These are phyloP conservation scores for Nesogale talazaci DNA, from an alignment of 2,113 vertebrate species.

Conservation along the genomic window DNA sequence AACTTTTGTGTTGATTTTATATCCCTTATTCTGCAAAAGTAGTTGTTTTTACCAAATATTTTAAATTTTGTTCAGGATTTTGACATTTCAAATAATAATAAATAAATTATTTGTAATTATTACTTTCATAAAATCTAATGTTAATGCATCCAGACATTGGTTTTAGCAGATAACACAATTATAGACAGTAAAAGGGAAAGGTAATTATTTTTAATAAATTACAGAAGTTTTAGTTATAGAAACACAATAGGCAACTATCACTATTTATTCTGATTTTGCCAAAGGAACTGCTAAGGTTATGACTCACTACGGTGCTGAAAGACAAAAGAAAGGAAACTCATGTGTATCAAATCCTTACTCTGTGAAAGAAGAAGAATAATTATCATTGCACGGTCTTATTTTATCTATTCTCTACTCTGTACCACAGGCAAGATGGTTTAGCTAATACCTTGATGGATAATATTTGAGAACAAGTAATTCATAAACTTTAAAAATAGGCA, in stretches of 20 bases:
- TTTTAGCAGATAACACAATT: constrained; percentile 19
- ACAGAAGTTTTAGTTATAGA: not conserved
- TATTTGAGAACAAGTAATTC: not conserved
- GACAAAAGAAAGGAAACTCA: too few relatives aligned
- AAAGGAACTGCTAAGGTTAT: not conserved
- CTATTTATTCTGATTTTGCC: not conserved
- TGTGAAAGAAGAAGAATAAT: not conserved
- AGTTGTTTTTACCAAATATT: not conserved
- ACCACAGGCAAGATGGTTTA: not conserved
- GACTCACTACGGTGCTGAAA: not conserved
- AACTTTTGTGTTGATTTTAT: not conserved
- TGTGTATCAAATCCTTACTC: too few relatives aligned
- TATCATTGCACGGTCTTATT: not conserved
- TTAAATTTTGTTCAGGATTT: not conserved
- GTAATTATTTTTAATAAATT: constrained; percentile 5
- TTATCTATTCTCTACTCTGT: not conserved
- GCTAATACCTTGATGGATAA: not conserved
- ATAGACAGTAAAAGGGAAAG: not conserved
- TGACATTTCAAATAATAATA: constrained; percentile 9
- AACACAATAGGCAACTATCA: not conserved
- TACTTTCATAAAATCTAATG: not conserved
- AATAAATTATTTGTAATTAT: not conserved
- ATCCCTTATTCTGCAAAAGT: not conserved
- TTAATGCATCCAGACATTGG: not conserved
- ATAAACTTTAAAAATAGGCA: not conserved